A percentile compares a stretch with the other conserved stretches of the same genome.
Conservation (phyloP, 1,140 invertebrate species). For the Scaptomyza hsui region DNA sequence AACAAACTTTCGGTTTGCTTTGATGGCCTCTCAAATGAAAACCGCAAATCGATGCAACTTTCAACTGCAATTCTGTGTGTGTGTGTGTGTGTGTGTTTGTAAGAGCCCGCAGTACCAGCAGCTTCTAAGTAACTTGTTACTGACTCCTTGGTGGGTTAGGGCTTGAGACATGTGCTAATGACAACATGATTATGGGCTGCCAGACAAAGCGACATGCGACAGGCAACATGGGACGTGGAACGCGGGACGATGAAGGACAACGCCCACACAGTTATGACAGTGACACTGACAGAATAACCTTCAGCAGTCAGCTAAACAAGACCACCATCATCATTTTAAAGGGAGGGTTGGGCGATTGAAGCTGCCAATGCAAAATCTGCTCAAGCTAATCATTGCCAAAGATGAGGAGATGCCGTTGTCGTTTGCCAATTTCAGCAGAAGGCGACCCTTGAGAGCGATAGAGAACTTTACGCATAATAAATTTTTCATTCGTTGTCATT, state of each 20-base stretch:
- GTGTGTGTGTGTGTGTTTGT: neutral
- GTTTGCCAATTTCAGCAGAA: slow-evolving; percentile 55
- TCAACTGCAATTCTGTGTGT: slow-evolving; percentile 19
- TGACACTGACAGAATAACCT: slow-evolving; percentile 60
- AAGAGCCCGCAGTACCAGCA: slow-evolving; percentile 41
- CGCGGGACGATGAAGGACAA: slow-evolving; percentile 27
- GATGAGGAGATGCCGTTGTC: slow-evolving; percentile 38
- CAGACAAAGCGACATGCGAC: slow-evolving; percentile 42
- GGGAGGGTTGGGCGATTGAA: slow-evolving; percentile 33
- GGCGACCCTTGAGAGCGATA: slow-evolving; percentile 52
- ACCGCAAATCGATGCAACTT: slow-evolving; percentile 39
- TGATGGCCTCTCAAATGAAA: slow-evolving; percentile 11
- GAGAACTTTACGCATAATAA: slow-evolving; percentile 72
- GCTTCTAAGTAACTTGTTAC: slow-evolving; percentile 14
- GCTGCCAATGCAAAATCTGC: slow-evolving; percentile 40
- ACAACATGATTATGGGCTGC: slow-evolving; percentile 74
- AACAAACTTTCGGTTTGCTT: slow-evolving; percentile 7
- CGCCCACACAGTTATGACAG: slow-evolving; percentile 77
- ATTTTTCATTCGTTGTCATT: slow-evolving; percentile 76
- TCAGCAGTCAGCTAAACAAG: slow-evolving; percentile 9
- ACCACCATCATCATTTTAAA: neutral
- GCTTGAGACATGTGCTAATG: slow-evolving; percentile 59
- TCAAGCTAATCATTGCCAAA: slow-evolving; percentile 53
- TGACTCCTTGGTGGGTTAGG: slow-evolving; percentile 26
- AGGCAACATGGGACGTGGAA: slow-evolving; percentile 5